A percentile compares a stretch with the other conserved stretches of the same genome.
phyloP scores from a whole-genome alignment of 2,113 vertebrate species.

The Neolamprologus brichardi region DNA sequence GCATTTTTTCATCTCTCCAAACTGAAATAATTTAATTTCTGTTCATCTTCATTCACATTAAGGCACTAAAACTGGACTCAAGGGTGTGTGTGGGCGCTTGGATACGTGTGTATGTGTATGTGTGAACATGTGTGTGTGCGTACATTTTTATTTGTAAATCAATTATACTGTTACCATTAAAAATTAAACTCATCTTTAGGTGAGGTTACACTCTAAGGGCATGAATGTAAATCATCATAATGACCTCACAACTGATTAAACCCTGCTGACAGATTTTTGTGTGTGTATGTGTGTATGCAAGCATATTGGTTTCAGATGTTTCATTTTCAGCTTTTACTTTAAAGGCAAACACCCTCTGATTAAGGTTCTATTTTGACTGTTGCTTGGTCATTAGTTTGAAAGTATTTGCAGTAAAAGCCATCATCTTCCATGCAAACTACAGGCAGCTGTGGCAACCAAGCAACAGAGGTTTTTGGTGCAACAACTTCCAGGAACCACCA shows the following conservation, averaged over 20 bases:
- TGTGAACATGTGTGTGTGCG: not conserved
- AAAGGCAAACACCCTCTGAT: not conserved
- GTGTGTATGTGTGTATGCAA: not conserved
- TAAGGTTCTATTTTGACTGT: not conserved
- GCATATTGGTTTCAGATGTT: not conserved
- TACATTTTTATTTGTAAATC: not conserved
- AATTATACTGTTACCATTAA: not conserved
- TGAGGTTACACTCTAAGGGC: not conserved
- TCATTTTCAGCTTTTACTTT: not conserved
- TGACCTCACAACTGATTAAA: not conserved
- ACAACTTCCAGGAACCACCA: not conserved
- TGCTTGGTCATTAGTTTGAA: not conserved
- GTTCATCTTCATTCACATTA: not conserved
- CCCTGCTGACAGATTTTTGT: not conserved
- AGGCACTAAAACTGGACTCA: not conserved
- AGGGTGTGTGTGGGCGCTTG: not conserved
- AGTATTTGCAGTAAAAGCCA: not conserved
- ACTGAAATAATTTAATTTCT: conserved; percentile 25
- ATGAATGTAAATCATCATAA: not conserved
- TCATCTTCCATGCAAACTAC: not conserved
- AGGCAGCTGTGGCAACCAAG: not conserved
- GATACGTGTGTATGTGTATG: not conserved
- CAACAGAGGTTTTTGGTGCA: not conserved
- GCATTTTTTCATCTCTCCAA: not conserved
- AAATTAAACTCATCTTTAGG: not conserved